Evolutionary conservation across 2,797 vertebrate species (phyloP).

Genomic region (Natrix natrix): DNA sequence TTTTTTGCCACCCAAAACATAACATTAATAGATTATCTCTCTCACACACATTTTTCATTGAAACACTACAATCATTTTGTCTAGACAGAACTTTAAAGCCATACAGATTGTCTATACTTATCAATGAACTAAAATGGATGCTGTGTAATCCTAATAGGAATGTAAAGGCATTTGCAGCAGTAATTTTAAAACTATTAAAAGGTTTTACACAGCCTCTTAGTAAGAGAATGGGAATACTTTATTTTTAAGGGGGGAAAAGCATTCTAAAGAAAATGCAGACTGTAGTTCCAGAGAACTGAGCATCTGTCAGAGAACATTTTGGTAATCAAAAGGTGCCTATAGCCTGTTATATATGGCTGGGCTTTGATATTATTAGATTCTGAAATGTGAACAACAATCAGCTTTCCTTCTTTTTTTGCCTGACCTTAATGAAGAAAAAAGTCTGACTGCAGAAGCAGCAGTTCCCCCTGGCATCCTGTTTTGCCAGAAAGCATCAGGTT

Average conservation of each 20-base stretch:
- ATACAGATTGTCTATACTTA: neutral
- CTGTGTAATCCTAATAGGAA: neutral
- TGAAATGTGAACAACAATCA: constrained; percentile 18
- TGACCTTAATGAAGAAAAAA: constrained; percentile 22
- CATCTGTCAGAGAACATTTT: neutral
- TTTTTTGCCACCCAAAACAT: neutral
- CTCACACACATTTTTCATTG: neutral
- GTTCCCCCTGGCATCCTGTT: neutral
- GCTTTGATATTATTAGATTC: constrained; percentile 3
- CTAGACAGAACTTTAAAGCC: neutral
- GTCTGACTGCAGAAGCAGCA: constrained; percentile 13
- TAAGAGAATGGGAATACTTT: neutral
- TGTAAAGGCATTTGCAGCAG: neutral
- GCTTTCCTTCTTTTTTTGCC: neutral
- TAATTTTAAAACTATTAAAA: neutral
- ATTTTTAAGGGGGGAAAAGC: neutral
- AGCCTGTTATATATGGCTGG: neutral
- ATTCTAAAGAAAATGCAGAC: neutral
- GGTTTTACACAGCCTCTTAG: too few species aligned
- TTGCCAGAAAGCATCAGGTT: constrained; percentile 26
- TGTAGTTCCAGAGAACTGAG: neutral
- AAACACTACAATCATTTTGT: neutral
- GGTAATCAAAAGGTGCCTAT: neutral
- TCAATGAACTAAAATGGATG: neutral
- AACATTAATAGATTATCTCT: neutral